phyloP scores from a whole-genome alignment of 2,888 invertebrate species.

The Escarpia spicata region DNA sequence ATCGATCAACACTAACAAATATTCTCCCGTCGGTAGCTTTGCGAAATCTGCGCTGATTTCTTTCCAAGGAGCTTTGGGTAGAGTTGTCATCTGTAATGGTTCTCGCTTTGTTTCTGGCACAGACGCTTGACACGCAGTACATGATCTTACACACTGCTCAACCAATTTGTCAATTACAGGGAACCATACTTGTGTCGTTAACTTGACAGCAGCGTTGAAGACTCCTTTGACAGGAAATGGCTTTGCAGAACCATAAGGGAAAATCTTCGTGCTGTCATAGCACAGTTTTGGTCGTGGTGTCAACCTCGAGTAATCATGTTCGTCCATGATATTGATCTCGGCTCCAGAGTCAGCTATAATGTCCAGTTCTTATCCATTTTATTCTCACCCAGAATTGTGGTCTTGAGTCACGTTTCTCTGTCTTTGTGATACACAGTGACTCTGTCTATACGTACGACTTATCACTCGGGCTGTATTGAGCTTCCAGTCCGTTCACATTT shows the following conservation, averaged over 20 bases:
- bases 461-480: not conserved
- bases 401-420: not conserved
- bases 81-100: constrained; percentile 35
- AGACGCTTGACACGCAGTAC: constrained; percentile 36
- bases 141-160: constrained; percentile 29
- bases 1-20: constrained; percentile 42
- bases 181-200: constrained; percentile 41
- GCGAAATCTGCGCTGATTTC: constrained; percentile 39
- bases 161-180: constrained; percentile 42
- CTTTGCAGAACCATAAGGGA: not conserved
- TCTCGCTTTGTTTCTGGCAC: constrained; percentile 14
- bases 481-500: not conserved
- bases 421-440: too few species aligned
- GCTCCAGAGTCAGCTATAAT: not conserved
- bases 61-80: constrained; percentile 36
- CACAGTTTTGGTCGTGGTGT: not conserved
- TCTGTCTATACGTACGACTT: not conserved
- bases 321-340: not conserved
- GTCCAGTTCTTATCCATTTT: not conserved
- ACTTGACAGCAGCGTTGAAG: not conserved
- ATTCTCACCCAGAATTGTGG: not conserved
- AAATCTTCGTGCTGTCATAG: not conserved
- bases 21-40: constrained; percentile 35
- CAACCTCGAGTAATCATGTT: not conserved
- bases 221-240: not conserved